A percentile compares a stretch with the other conserved stretches of the same genome.
These are phyloP conservation scores for Otocyon megalotis DNA, from an alignment of 2,113 vertebrate genomes.

Conservation along the genomic window DNA sequence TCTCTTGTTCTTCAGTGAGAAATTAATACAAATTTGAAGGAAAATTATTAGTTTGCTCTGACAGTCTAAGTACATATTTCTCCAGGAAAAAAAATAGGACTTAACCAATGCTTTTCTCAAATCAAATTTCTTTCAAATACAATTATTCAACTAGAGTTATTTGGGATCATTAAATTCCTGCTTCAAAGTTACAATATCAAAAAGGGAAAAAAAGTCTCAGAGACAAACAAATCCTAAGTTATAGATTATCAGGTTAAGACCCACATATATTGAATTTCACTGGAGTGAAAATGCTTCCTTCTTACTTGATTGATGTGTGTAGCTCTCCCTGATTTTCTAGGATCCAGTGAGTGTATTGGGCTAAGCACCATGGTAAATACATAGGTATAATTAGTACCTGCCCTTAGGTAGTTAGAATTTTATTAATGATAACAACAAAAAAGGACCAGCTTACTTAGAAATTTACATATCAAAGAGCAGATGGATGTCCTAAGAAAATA, in stretches of 20 bases:
- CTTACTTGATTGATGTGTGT: background rate
- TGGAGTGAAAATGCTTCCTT: conserved; percentile 9
- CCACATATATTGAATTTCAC: background rate
- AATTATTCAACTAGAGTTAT: conserved; percentile 72
- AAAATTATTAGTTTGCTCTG: conserved; percentile 78
- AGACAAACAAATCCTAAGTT: conserved; percentile 52
- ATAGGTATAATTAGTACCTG: background rate
- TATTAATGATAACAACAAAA: background rate
- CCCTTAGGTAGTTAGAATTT: background rate
- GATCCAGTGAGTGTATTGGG: background rate
- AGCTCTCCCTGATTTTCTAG: conserved; percentile 16
- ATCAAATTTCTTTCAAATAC: conserved; percentile 73
- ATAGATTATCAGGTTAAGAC: background rate
- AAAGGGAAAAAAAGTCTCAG: background rate
- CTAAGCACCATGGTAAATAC: background rate
- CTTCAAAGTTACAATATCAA: conserved; percentile 71
- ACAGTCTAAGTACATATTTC: conserved; percentile 74
- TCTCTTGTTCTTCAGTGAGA: conserved; percentile 61
- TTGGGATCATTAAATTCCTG: conserved; percentile 58
- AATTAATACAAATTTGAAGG: conserved; percentile 72
- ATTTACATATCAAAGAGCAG: background rate
- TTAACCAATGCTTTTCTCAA: conserved; percentile 71
- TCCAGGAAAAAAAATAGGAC: background rate
- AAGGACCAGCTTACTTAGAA: background rate
- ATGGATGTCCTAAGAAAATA: background rate